Percentiles rank a stretch among this genome's conserved stretches.
These are phyloP conservation scores for Odontesthes bonariensis DNA, from an alignment of 2,113 vertebrate genomes.

Conservation along the genomic window DNA sequence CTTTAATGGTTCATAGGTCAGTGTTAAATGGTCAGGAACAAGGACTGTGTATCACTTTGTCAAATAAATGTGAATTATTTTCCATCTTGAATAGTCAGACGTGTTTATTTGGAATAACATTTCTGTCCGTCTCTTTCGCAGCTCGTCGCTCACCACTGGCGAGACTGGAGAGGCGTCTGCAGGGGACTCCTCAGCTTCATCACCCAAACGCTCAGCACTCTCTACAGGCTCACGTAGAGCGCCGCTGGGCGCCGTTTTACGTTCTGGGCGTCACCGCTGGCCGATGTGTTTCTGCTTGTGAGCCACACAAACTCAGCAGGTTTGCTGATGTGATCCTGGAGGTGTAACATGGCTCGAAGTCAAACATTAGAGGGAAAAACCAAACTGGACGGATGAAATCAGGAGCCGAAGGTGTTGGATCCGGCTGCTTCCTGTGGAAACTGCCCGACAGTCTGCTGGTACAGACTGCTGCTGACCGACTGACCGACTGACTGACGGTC, in stretches of 20 bases:
- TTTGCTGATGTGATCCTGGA: background rate
- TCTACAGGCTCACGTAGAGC: conserved; percentile 74
- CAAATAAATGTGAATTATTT: no score
- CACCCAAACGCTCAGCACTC: conserved; percentile 74
- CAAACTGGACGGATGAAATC: background rate
- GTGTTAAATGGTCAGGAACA: no score
- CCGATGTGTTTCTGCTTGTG: background rate
- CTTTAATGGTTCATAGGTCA: no score
- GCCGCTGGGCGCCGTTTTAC: background rate
- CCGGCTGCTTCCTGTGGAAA: conserved; percentile 6
- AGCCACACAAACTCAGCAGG: no score
- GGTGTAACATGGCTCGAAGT: background rate
- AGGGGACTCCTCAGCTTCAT: conserved; percentile 76
- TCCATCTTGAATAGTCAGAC: background rate
- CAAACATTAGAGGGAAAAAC: conserved; percentile 9
- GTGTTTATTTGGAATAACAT: background rate
- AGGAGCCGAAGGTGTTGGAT: conserved; percentile 20
- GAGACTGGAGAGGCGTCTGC: conserved; percentile 74
- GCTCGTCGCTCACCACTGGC: conserved; percentile 71
- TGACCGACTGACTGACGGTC: conserved; percentile 1
- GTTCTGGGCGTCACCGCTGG: background rate
- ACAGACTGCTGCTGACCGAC: conserved; percentile 38
- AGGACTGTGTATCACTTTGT: no score
- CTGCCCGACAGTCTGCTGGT: conserved; percentile 56
- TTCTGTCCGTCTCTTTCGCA: conserved; percentile 26